Evolutionary conservation across 2,888 invertebrate genomes (phyloP).

Genomic region (Melanostoma mellinum): DNA sequence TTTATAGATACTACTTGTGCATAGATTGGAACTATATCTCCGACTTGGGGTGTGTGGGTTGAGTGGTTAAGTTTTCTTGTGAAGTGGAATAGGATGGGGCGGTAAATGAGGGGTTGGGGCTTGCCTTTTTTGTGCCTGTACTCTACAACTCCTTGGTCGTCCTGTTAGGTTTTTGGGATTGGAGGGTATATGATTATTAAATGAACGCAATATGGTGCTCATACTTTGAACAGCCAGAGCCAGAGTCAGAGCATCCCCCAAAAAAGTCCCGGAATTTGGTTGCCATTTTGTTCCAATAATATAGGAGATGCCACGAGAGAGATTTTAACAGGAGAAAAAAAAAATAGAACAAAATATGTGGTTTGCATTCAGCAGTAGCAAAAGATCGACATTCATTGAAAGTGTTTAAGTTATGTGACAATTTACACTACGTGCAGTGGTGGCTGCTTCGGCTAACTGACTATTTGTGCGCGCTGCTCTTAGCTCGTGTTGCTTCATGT

Average conservation of each 20-base stretch:
- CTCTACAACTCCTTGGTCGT: conserved; percentile 22
- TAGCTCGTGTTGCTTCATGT: conserved; percentile 34
- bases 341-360: conserved; percentile 38
- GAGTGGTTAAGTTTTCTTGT: background rate
- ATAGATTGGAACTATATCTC: conserved; percentile 72
- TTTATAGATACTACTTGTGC: conserved; percentile 73
- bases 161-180: conserved; percentile 21
- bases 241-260: background rate
- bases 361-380: conserved; percentile 62
- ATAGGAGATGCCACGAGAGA: conserved; percentile 53
- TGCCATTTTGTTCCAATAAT: conserved; percentile 69
- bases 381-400: conserved; percentile 58
- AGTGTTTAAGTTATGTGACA: conserved; percentile 73
- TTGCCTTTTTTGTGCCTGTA: background rate
- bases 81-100: background rate
- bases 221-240: conserved; percentile 44
- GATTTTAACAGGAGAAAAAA: conserved; percentile 34
- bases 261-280: conserved; percentile 37
- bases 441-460: conserved; percentile 38
- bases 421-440: conserved; percentile 65
- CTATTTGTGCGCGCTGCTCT: conserved; percentile 8
- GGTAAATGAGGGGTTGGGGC: conserved; percentile 7
- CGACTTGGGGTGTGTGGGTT: conserved; percentile 6
- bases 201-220: conserved; percentile 73
- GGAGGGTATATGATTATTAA: conserved; percentile 71